These are phyloP conservation scores for Periophthalmodon schlosseri DNA, from an alignment of 2,113 vertebrate genomes.

Conservation along the genomic window DNA sequence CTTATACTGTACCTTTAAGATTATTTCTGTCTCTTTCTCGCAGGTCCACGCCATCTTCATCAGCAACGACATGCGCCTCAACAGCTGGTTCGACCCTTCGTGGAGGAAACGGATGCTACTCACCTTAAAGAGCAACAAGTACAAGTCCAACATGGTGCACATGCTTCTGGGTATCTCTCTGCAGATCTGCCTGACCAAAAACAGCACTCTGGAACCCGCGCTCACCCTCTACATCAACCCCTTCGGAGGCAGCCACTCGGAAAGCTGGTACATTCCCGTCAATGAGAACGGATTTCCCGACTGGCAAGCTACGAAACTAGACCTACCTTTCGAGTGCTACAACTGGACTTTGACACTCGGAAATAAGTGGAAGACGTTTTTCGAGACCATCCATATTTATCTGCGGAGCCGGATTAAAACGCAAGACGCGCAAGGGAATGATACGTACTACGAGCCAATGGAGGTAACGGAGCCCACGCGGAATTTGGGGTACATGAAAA, in stretches of 20 bases:
- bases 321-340: constrained; percentile 92
- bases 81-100: constrained; percentile 97
- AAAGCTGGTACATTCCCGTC: constrained; percentile 96
- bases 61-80: constrained; percentile 98
- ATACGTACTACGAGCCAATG: constrained; percentile 92
- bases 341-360: constrained; percentile 96
- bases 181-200: constrained; percentile 96
- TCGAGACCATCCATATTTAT: constrained; percentile 97
- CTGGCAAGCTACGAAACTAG: constrained; percentile 92
- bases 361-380: constrained; percentile 98
- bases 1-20: no score
- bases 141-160: constrained; percentile 95
- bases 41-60: constrained; percentile 95
- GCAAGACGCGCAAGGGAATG: constrained; percentile 78
- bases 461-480: constrained; percentile 88
- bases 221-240: constrained; percentile 95
- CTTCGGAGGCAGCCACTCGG: constrained; percentile 96
- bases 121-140: constrained; percentile 97
- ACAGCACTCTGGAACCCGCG: constrained; percentile 95
- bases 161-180: constrained; percentile 95
- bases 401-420: constrained; percentile 91
- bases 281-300: constrained; percentile 90
- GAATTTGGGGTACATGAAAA: constrained; percentile 98
- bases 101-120: constrained; percentile 97
- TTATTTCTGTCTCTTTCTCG: neutral